Base-by-base conservation (phyloP, 2,888 invertebrate species). In the Junonia oenone region DNA sequence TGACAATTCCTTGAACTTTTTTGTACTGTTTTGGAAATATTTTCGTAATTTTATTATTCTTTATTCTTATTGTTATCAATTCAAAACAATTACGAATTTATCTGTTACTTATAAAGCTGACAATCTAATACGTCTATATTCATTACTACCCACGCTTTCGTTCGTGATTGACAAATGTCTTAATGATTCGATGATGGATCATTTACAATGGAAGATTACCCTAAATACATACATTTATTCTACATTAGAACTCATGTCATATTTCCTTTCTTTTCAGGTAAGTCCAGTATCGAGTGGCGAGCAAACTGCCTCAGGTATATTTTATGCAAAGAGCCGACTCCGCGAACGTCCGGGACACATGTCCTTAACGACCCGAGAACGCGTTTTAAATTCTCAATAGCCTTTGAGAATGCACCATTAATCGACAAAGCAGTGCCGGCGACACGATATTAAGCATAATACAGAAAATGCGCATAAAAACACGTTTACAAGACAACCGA, bases 301-400 rank as follows among this genome's bases (percentile, higher is more conserved):
- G 43, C 38, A 46, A 46, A 49, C 29, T 37, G 17, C 29, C 40
- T n/a, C 52, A 58, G 43, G 55, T 56, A 54, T 35, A 49, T 55
- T 27, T 54, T 53, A 54, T 56, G 51, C 52, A 54, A 45, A 55
- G 51, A 47, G 43, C 50, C 6, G 40, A 27, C 51, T 31, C 26
- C 31, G 46, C 43, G 43, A 40, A 61, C 68, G 66, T 71, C 75
- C 75, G 69, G 69, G 66, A 65, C 68, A 66, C 68, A 71, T 75
- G 62, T 56, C 66, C 67, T 66, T 83, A 84, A 84, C 83, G 85
- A 83, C 78, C 63, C 55, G 71, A 72, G 76, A 72, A 82, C 82
- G 81, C 71, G 68, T 79, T 84, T 82, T 81, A 81, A 84, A 83
- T 83, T 73, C 73, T 60, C 59, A 55, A 65, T 59, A 61, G 57